phyloP scores from a whole-genome alignment of 2,797 vertebrate species.

The Acanthiza pusilla region DNA sequence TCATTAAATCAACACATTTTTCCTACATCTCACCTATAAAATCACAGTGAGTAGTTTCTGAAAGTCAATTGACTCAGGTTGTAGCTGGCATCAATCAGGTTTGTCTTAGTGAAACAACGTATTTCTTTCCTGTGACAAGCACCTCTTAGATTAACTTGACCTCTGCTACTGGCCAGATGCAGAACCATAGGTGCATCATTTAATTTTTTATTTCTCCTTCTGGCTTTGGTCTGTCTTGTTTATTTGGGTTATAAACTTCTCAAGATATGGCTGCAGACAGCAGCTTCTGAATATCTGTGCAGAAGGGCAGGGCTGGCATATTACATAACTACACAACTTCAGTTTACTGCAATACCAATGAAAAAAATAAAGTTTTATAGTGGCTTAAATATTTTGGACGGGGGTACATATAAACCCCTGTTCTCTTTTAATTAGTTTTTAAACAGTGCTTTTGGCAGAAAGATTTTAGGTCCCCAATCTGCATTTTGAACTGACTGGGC shows the following conservation, averaged over 20 bases:
- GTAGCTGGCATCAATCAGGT: background rate
- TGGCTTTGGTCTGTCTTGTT: background rate
- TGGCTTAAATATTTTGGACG: background rate
- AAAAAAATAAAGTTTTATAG: background rate
- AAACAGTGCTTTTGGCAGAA: background rate
- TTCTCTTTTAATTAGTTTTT: background rate
- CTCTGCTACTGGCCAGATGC: background rate
- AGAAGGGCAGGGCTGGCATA: background rate
- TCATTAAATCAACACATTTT: background rate
- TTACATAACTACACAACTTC: background rate
- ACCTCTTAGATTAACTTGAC: background rate
- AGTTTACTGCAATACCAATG: background rate
- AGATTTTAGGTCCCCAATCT: background rate
- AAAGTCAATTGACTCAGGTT: background rate
- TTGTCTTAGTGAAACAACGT: background rate
- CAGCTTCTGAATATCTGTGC: background rate
- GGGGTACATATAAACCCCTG: background rate
- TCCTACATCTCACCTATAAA: background rate
- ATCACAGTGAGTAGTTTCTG: background rate
- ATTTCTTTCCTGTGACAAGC: background rate
- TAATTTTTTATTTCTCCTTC: background rate
- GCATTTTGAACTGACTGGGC: background rate
- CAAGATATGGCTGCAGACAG: background rate
- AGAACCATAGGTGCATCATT: background rate
- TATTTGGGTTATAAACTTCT: background rate